Evolutionary conservation across 2,888 invertebrate species (phyloP).

Genomic region (Urechis unicinctus): DNA sequence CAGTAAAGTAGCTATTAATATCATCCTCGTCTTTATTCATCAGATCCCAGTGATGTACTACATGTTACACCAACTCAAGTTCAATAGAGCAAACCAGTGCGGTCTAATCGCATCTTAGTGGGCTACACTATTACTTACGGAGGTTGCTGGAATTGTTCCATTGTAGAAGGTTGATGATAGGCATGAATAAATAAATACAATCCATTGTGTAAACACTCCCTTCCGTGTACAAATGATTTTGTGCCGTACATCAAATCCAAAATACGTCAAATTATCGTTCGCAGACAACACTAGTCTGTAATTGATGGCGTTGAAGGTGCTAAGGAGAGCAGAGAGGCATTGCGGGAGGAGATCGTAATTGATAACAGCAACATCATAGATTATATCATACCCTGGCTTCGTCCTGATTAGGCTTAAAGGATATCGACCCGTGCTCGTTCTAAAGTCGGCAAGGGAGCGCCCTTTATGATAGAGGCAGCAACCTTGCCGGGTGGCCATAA

Average conservation of each 20-base stretch:
- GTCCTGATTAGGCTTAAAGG: slow-evolving; percentile 36
- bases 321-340: not conserved
- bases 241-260: too few species aligned
- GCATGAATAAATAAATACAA: too few species aligned
- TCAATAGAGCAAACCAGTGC: slow-evolving; percentile 14
- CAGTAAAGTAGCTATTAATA: too few species aligned
- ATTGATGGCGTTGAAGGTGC: not conserved
- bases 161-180: too few species aligned
- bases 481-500: slow-evolving; percentile 37
- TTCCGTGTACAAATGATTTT: too few species aligned
- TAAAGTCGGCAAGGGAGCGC: slow-evolving; percentile 76
- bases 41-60: slow-evolving; percentile 18
- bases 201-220: too few species aligned
- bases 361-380: slow-evolving; percentile 5
- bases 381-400: slow-evolving; percentile 8
- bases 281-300: too few species aligned
- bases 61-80: slow-evolving; percentile 12
- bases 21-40: too few species aligned
- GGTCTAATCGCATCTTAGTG: slow-evolving; percentile 16
- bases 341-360: slow-evolving; percentile 8
- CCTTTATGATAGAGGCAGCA: slow-evolving; percentile 39
- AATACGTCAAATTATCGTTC: too few species aligned
- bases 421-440: slow-evolving; percentile 75
- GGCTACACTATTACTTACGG: slow-evolving; percentile 20
- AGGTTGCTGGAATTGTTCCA: slow-evolving; percentile 6